Evolutionary conservation across 2,888 invertebrate species (phyloP).

Genomic region (Cosmorhoe ocellata): DNA sequence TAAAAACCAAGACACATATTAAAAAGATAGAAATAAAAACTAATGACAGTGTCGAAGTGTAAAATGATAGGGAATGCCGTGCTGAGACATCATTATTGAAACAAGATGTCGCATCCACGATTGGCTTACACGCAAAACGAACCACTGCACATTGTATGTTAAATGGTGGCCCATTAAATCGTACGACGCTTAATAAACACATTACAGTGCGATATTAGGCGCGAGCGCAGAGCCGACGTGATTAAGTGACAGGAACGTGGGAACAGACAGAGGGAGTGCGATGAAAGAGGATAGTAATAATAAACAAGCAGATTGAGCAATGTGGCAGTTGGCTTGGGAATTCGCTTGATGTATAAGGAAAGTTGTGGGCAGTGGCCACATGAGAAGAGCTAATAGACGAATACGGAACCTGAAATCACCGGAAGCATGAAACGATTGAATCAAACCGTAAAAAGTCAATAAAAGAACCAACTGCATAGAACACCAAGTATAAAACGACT

Average conservation of each 20-base stretch:
- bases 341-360: constrained; percentile 31
- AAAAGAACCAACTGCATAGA: constrained; percentile 54
- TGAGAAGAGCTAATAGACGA: constrained; percentile 27
- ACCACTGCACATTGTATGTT: constrained; percentile 73
- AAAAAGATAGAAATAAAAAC: constrained; percentile 11
- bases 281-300: constrained; percentile 53
- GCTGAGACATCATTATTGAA: constrained; percentile 47
- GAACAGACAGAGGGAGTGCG: constrained; percentile 63
- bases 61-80: constrained; percentile 39
- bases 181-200: constrained; percentile 78
- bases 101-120: constrained; percentile 57
- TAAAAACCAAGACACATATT: not conserved
- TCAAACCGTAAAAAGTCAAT: constrained; percentile 52
- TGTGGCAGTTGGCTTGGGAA: constrained; percentile 31
- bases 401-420: constrained; percentile 22
- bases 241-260: constrained; percentile 75
- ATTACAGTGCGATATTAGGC: constrained; percentile 77
- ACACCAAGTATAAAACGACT: constrained; percentile 57
- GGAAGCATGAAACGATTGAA: constrained; percentile 50
- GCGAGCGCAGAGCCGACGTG: constrained; percentile 68
- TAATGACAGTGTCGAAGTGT: constrained; percentile 23
- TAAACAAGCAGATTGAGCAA: constrained; percentile 44
- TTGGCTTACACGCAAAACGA: constrained; percentile 63
- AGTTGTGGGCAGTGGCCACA: constrained; percentile 28
- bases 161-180: constrained; percentile 74